A percentile compares a stretch with the other conserved stretches of the same genome.
phyloP scores from a whole-genome alignment of 1,140 invertebrate genomes.

The Venustaconcha ellipsiformis region DNA sequence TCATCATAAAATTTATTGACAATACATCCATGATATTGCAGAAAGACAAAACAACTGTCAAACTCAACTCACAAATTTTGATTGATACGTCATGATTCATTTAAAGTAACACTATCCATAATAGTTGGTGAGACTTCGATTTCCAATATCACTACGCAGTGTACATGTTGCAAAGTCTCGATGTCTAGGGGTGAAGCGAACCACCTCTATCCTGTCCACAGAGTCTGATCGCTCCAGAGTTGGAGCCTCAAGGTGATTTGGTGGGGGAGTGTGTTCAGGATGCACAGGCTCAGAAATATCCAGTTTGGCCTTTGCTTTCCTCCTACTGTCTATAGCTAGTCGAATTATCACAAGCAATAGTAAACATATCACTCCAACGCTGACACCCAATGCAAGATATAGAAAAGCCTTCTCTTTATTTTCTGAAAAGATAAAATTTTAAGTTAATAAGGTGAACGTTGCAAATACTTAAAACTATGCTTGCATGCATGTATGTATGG shows the following conservation, averaged over 20 bases:
- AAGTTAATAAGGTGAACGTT: no score
- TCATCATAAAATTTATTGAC: no score
- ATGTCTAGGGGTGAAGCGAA: constrained; percentile 27
- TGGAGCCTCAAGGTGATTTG: constrained; percentile 30
- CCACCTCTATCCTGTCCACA: constrained; percentile 30
- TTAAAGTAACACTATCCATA: constrained; percentile 12
- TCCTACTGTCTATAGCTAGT: constrained; percentile 27
- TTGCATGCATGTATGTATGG: no score
- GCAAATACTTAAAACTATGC: no score
- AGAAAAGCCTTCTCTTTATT: constrained; percentile 30
- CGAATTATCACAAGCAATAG: constrained; percentile 36
- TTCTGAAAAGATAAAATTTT: constrained; percentile 17
- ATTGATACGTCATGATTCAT: no score
- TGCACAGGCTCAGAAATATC: constrained; percentile 30
- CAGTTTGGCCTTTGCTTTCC: constrained; percentile 26
- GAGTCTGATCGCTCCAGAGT: constrained; percentile 29
- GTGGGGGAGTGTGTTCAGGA: constrained; percentile 12
- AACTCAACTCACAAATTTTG: no score
- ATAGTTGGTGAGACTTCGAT: constrained; percentile 33
- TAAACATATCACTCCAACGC: constrained; percentile 24
- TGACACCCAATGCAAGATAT: constrained; percentile 31
- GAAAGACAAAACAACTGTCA: no score
- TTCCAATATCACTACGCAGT: constrained; percentile 32
- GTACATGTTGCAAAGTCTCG: constrained; percentile 34
- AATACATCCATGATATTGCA: no score